A percentile compares a stretch with the other conserved stretches of the same genome.
phyloP scores from a whole-genome alignment of 2,113 vertebrate genomes.

The Myotis yumanensis region DNA sequence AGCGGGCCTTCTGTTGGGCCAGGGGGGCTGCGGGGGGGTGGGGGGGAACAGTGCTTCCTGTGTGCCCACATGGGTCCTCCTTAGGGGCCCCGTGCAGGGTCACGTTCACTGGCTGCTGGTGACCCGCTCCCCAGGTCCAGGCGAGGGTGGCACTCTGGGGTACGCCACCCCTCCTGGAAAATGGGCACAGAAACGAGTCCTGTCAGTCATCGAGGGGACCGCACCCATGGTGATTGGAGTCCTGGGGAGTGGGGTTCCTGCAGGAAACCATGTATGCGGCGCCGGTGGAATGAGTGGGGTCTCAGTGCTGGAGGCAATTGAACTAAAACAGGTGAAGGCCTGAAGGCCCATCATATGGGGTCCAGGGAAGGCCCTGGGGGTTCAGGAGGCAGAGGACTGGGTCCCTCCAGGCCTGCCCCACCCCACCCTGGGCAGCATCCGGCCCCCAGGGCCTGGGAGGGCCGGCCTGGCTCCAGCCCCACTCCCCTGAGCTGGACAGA shows the following conservation, averaged over 20 bases:
- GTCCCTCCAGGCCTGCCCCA: background rate
- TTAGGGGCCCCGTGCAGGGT: background rate
- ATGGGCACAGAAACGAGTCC: background rate
- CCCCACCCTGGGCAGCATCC: background rate
- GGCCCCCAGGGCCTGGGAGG: background rate
- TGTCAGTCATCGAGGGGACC: background rate
- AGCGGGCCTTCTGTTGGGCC: background rate
- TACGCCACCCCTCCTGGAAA: background rate
- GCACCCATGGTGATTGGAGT: background rate
- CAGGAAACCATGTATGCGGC: background rate
- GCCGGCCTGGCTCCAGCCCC: background rate
- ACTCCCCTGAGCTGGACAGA: too few species aligned
- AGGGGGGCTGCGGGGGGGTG: background rate
- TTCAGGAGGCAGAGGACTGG: background rate
- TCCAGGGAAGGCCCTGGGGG: background rate
- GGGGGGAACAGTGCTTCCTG: background rate
- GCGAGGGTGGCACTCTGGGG: background rate
- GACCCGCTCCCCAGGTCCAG: too few species aligned
- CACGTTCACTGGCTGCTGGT: background rate
- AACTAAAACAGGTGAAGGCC: background rate
- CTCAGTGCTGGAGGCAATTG: background rate
- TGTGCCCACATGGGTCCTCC: background rate
- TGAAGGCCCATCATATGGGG: background rate
- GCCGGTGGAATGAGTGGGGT: rapidly evolving
- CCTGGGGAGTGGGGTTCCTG: background rate